phyloP scores from a whole-genome alignment of 2,113 vertebrate genomes.

The Brienomyrus brachyistius region DNA sequence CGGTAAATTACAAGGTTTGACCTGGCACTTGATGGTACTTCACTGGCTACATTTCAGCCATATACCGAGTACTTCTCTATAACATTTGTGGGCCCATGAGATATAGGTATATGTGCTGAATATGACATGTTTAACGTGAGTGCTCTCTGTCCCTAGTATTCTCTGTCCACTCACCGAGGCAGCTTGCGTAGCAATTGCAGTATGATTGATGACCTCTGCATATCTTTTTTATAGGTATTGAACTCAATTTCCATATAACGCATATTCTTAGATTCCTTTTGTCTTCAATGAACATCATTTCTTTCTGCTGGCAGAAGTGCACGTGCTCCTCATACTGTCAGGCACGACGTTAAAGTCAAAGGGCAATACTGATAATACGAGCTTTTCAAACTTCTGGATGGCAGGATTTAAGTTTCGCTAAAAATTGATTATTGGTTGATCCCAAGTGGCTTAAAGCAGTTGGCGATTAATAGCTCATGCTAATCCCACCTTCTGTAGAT shows the following conservation, averaged over 20 bases:
- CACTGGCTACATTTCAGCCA: neutral
- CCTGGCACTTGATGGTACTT: neutral
- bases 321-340: neutral
- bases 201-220: neutral
- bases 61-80: neutral
- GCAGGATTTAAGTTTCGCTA: neutral
- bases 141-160: neutral
- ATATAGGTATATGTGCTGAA: neutral
- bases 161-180: neutral
- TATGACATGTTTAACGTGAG: neutral
- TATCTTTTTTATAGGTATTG: neutral
- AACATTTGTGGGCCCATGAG: neutral
- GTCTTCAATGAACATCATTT: neutral
- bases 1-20: neutral
- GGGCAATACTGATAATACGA: neutral
- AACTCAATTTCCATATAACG: neutral
- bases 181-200: neutral
- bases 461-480: neutral
- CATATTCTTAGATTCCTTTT: neutral
- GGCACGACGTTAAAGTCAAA: neutral
- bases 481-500: neutral
- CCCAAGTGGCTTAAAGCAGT: neutral
- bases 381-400: neutral
- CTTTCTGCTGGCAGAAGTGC: neutral
- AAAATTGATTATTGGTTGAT: neutral